A percentile compares a stretch with the other conserved stretches of the same genome.
These are phyloP conservation scores for Aphelinus atriplicis DNA, from an alignment of 1,140 invertebrate genomes.

Conservation along the genomic window DNA sequence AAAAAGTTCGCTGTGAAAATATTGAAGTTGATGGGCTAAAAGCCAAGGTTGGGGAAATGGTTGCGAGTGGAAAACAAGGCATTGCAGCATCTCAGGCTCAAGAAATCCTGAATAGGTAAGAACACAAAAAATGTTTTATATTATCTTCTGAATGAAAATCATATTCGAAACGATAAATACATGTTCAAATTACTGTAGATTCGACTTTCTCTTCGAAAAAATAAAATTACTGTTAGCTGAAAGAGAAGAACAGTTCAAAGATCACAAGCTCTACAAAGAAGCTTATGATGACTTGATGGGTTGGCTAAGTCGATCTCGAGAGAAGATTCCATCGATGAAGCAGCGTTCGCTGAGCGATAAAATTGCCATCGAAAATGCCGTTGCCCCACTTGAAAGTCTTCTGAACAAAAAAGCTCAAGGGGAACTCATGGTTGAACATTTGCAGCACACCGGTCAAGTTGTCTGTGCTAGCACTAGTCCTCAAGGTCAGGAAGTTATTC, in stretches of 20 bases:
- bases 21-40: constrained; percentile 91
- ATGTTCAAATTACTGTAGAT: constrained; percentile 39
- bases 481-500: constrained; percentile 82
- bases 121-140: constrained; percentile 43
- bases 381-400: constrained; percentile 84
- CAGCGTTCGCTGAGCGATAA: constrained; percentile 87
- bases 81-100: constrained; percentile 85
- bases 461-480: constrained; percentile 83
- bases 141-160: too few relatives aligned
- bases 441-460: constrained; percentile 86
- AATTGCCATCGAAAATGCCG: constrained; percentile 86
- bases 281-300: constrained; percentile 86
- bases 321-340: constrained; percentile 88
- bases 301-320: constrained; percentile 85
- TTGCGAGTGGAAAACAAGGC: constrained; percentile 84
- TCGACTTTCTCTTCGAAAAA: constrained; percentile 68
- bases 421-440: constrained; percentile 84
- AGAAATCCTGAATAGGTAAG: constrained; percentile 76
- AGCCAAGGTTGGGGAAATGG: constrained; percentile 86
- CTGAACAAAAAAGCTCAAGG: constrained; percentile 92
- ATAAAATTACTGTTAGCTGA: constrained; percentile 73
- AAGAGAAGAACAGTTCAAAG: constrained; percentile 85
- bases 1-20: constrained; percentile 90
- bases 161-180: too few relatives aligned
- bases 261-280: constrained; percentile 89